Evolutionary conservation across 2,113 vertebrate species (phyloP), one percentile per base, ranked within the genome.

Genomic region (Corythoichthys intestinalis): DNA sequence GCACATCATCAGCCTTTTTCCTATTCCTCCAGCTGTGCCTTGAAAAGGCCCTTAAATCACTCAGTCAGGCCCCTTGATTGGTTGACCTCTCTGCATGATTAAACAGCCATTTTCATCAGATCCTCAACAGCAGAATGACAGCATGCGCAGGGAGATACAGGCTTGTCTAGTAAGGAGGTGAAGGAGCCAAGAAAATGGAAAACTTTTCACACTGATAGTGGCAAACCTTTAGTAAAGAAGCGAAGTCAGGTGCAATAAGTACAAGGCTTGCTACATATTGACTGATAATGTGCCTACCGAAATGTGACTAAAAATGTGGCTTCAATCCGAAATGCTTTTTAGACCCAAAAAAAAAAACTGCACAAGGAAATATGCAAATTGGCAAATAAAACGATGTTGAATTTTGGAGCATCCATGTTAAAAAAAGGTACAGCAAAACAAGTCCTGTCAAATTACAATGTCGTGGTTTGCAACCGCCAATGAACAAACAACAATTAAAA

Each of bases 81-180:
- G 85, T 83, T 83, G 85, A 89, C 86, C 87, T 88, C 87, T 84
- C 83, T 85, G 87, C 89, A 90, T 90, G 87, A 90, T 89, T 90
- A 89, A 90, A 85, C 86, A 88, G 87, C 79, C 84, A 84, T 89
- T 90, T 90, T 89, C 88, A 90, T 87, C 87, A 90, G 66, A 47
- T 77, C 80, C 81, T 79, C 78, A 71, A 61, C 69, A 75, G 83
- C 66, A 85, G 83, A 85, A 79, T 81, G 77, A 81, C 73, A 81
- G 72, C 74, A 66, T 71, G 78, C 76, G 66, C 11, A 20, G 44
- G 38, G 9, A 65, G 65, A 62, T 73, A 68, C 48, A 65, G 76
- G 53, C 49, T 59, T 46, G n/a, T 28, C 60, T 60, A 57, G 79
- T 77, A 79, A 60, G 70, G 39, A 72, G 54, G 70, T 66, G 46